Evolutionary conservation across 2,113 vertebrate genomes (phyloP).

Genomic region (Hypocryptadius cinnamomeus): DNA sequence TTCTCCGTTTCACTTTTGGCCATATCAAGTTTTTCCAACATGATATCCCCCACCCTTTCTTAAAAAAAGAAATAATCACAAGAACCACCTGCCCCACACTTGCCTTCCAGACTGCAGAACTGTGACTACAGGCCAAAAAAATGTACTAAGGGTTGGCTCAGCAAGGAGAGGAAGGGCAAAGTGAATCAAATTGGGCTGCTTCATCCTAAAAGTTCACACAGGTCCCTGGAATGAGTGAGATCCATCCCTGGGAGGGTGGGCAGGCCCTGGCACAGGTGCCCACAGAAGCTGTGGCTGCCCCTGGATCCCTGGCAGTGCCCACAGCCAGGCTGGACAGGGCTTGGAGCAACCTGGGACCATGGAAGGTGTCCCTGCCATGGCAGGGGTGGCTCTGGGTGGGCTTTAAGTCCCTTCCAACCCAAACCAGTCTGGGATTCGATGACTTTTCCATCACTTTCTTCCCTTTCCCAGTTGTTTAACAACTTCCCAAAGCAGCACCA

Average conservation of each 20-base stretch:
- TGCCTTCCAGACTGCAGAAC: not conserved
- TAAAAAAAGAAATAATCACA: not conserved
- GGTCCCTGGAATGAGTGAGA: not conserved
- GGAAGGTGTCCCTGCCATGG: not conserved
- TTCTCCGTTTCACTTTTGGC: not conserved
- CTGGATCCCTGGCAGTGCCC: not conserved
- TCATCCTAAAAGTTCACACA: not conserved
- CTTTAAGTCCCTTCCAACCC: not conserved
- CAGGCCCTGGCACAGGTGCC: fast-evolving
- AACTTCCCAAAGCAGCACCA: not conserved
- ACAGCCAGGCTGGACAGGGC: not conserved
- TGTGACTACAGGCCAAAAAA: not conserved
- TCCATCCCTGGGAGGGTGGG: not conserved
- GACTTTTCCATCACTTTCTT: not conserved
- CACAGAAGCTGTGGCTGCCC: not conserved
- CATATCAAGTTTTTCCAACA: not conserved
- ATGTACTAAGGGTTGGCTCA: not conserved
- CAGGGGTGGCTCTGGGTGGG: not conserved
- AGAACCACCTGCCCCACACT: not conserved
- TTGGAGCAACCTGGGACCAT: not conserved
- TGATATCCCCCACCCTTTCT: not conserved
- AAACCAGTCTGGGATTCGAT: not conserved
- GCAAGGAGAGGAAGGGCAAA: fast-evolving
- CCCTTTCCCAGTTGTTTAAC: not conserved
- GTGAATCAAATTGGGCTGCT: not conserved